A percentile compares a stretch with the other conserved stretches of the same genome.
These are phyloP conservation scores for Saguinus imperator DNA, from an alignment of 2,113 vertebrate genomes.

Conservation along the genomic window DNA sequence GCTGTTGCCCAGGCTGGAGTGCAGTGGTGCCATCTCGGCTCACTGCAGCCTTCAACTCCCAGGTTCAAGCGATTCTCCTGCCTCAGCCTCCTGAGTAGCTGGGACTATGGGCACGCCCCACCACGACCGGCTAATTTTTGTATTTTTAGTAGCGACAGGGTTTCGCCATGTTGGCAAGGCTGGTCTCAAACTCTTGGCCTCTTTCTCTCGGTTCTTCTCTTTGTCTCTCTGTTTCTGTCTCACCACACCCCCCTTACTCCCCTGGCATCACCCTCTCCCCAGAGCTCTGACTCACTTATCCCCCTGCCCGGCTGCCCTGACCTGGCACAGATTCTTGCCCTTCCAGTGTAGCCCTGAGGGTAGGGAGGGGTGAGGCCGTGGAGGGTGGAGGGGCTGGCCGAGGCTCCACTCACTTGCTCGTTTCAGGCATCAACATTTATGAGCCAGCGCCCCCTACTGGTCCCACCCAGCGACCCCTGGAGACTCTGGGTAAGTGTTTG, in stretches of 20 bases:
- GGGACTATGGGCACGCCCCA: too few relatives aligned
- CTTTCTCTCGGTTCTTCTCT: background rate
- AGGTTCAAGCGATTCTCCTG: too few relatives aligned
- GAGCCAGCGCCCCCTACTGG: conserved; percentile 68
- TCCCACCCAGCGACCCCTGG: conserved; percentile 63
- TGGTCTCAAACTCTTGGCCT: too few relatives aligned
- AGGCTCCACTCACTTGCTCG: fast-evolving
- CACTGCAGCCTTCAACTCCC: too few relatives aligned
- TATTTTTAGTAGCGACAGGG: too few relatives aligned
- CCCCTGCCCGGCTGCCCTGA: background rate
- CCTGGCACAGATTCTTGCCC: background rate
- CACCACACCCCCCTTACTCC: background rate
- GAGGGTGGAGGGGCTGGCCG: background rate
- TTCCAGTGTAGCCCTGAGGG: background rate
- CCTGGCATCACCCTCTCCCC: background rate
- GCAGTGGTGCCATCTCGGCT: too few relatives aligned
- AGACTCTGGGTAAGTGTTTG: conserved; percentile 68
- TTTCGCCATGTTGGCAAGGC: fast-evolving
- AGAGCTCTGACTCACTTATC: background rate
- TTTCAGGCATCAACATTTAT: conserved; percentile 78
- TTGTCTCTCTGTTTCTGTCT: background rate
- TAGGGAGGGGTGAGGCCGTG: fast-evolving
- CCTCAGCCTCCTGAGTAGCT: too few relatives aligned
- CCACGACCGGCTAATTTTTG: too few relatives aligned
- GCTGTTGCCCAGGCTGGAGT: too few relatives aligned